Conservation (phyloP, 1,140 invertebrate species). For the Portunus trituberculatus region DNA sequence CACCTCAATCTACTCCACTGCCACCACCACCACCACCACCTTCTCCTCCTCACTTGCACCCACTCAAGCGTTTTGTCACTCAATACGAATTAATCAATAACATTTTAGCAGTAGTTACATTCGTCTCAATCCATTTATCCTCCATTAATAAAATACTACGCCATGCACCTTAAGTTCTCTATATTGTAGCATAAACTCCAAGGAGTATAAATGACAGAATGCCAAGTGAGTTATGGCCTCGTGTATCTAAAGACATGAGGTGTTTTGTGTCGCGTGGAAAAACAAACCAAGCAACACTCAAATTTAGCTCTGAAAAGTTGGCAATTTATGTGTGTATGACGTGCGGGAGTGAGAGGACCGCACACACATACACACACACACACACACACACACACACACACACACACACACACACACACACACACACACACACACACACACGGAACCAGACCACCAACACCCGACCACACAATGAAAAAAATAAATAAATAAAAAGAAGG, state of each 20-base stretch:
- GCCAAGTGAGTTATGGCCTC: not conserved
- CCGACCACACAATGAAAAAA: not conserved
- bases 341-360: no score
- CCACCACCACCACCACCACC: not conserved
- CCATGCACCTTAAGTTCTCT: no score
- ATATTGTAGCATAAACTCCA: not conserved
- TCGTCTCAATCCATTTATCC: no score
- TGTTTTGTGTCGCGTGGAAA: no score
- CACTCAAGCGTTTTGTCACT: no score
- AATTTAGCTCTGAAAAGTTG: no score
- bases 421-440: not conserved
- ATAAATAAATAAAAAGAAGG: not conserved
- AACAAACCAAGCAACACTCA: no score
- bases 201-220: not conserved
- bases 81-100: no score
- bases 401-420: not conserved
- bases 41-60: no score
- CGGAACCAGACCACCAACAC: not conserved
- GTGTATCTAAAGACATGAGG: not conserved
- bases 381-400: not conserved
- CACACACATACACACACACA: not conserved
- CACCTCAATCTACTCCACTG: not conserved
- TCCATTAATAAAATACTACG: no score
- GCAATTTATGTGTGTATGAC: no score
- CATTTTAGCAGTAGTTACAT: no score